These are phyloP conservation scores for Sarcophaga bullata DNA, from an alignment of 1,140 invertebrate species.

Conservation along the genomic window DNA sequence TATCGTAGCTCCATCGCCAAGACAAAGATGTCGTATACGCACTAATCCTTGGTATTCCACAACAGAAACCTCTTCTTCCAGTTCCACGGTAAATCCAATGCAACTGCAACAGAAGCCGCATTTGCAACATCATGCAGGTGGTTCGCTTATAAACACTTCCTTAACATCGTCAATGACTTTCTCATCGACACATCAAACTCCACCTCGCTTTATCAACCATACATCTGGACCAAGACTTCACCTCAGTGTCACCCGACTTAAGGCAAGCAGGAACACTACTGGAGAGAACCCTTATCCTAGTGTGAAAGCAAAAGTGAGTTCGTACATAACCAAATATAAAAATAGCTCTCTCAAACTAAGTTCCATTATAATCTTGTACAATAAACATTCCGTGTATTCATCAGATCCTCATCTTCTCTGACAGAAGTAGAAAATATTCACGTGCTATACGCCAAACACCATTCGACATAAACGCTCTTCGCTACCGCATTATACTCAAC, in stretches of 20 bases:
- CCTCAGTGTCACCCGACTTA: constrained; percentile 61
- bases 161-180: constrained; percentile 42
- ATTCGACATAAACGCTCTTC: constrained; percentile 47
- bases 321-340: background rate
- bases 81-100: background rate
- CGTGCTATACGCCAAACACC: constrained; percentile 50
- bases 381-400: constrained; percentile 49
- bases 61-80: constrained; percentile 49
- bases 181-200: constrained; percentile 42
- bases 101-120: constrained; percentile 39
- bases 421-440: constrained; percentile 58
- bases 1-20: constrained; percentile 71
- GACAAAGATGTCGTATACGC: constrained; percentile 79
- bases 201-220: constrained; percentile 39
- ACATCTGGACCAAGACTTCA: constrained; percentile 32
- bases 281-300: constrained; percentile 25
- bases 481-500: constrained; percentile 21
- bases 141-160: constrained; percentile 26
- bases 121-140: constrained; percentile 32
- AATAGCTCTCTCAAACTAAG: constrained; percentile 39
- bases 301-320: constrained; percentile 21
- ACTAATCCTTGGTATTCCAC: constrained; percentile 83
- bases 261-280: constrained; percentile 59
- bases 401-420: constrained; percentile 56
- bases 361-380: background rate